Conservation (phyloP, 2,797 vertebrate genomes). For the Melopsittacus undulatus region DNA sequence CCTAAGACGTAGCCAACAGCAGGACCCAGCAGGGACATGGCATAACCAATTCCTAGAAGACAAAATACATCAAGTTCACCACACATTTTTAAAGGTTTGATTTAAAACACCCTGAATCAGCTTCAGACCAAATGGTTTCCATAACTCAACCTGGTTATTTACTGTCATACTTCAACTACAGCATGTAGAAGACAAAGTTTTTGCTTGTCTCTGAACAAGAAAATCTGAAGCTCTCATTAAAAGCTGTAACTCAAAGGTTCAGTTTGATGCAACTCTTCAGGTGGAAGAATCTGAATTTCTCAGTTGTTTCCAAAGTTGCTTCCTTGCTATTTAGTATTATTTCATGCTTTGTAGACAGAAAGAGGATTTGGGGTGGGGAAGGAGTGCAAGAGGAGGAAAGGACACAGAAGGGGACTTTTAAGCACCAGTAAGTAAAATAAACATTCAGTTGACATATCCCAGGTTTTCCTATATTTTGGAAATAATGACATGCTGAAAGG, state of each 20-base stretch:
- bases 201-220: not conserved
- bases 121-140: not conserved
- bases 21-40: slow-evolving; percentile 81
- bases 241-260: not conserved
- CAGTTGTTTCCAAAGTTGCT: not conserved
- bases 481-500: not conserved
- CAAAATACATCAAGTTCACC: not conserved
- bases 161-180: not conserved
- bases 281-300: not conserved
- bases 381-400: not conserved
- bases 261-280: not conserved
- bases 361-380: not conserved
- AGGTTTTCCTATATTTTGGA: not conserved
- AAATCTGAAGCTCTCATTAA: not conserved
- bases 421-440: not conserved
- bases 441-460: not conserved
- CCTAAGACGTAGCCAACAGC: slow-evolving; percentile 81
- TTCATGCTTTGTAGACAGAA: not conserved
- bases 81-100: not conserved
- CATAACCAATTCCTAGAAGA: slow-evolving; percentile 79
- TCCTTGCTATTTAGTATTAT: not conserved
- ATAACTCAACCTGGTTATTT: not conserved
- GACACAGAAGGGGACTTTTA: not conserved
- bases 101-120: not conserved
- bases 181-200: not conserved